Percentiles rank a stretch among this genome's conserved stretches.
Conservation (phyloP, 2,797 vertebrate genomes). For the Scolopax rusticola region DNA sequence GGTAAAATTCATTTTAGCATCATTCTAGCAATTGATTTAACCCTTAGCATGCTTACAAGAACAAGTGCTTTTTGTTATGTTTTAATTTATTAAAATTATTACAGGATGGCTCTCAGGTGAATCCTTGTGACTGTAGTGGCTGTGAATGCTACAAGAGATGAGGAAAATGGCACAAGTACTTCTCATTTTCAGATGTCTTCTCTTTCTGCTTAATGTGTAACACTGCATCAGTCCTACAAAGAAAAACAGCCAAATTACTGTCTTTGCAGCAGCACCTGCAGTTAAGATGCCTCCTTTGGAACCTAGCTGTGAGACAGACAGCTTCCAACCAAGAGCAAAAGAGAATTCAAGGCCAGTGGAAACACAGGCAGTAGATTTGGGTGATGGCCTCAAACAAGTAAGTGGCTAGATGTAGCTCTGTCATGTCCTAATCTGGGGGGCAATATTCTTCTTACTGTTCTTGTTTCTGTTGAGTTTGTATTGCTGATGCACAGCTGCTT, state of each 20-base stretch:
- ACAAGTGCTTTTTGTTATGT: neutral
- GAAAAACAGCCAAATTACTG: neutral
- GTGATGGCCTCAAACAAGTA: constrained; percentile 65
- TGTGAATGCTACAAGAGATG: neutral
- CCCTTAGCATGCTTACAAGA: neutral
- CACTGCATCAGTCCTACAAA: neutral
- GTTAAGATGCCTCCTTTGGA: constrained; percentile 33
- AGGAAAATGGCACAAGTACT: neutral
- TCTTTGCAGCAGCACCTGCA: neutral
- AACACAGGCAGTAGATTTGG: neutral
- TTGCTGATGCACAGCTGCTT: neutral
- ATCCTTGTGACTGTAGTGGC: neutral
- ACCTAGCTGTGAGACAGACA: neutral
- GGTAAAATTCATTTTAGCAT: neutral
- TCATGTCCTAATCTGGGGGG: rapidly evolving
- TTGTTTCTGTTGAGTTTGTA: neutral
- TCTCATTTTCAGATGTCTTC: neutral
- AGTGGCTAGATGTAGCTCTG: neutral
- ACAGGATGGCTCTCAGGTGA: neutral
- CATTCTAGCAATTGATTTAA: neutral
- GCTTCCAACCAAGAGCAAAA: neutral
- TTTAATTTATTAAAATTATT: neutral
- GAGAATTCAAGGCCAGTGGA: neutral
- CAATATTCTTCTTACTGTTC: neutral
- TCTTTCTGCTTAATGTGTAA: constrained; percentile 42